Conservation (phyloP, 1,140 invertebrate species). For the Micrasema longulum region DNA sequence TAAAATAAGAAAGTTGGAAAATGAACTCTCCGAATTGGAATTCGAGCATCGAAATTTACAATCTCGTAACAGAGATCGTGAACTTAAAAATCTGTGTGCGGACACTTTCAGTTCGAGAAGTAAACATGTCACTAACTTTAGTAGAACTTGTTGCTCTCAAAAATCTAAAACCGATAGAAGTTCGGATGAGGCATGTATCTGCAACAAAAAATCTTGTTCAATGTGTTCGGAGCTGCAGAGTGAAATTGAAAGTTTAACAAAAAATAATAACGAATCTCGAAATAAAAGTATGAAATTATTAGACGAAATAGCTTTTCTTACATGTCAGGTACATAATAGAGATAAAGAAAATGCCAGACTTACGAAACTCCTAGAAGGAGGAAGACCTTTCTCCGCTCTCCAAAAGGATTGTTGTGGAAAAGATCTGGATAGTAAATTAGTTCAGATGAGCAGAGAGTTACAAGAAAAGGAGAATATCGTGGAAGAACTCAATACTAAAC, state of each 20-base stretch:
- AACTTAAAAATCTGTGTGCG: constrained; percentile 63
- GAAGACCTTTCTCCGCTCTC: constrained; percentile 68
- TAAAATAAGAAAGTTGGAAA: constrained; percentile 60
- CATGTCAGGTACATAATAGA: constrained; percentile 64
- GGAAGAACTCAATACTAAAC: constrained; percentile 33
- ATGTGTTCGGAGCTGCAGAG: constrained; percentile 24
- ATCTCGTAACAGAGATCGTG: constrained; percentile 62
- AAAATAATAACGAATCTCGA: constrained; percentile 57
- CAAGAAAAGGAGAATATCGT: constrained; percentile 58
- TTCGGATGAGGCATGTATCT: constrained; percentile 55
- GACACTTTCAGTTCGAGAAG: constrained; percentile 64
- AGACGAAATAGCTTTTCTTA: constrained; percentile 63
- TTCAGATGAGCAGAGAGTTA: constrained; percentile 65
- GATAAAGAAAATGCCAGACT: constrained; percentile 76
- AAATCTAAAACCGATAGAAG: too few relatives aligned
- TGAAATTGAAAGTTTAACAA: constrained; percentile 29
- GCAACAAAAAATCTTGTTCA: constrained; percentile 56
- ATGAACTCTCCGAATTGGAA: constrained; percentile 62
- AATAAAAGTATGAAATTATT: constrained; percentile 59
- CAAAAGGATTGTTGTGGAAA: constrained; percentile 70
- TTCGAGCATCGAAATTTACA: constrained; percentile 61
- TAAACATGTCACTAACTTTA: constrained; percentile 47
- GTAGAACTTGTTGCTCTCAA: constrained; percentile 57
- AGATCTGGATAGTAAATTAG: constrained; percentile 60
- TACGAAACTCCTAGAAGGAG: constrained; percentile 73